phyloP scores from a whole-genome alignment of 1,140 invertebrate species.

The Lamellibrachia luymesi region DNA sequence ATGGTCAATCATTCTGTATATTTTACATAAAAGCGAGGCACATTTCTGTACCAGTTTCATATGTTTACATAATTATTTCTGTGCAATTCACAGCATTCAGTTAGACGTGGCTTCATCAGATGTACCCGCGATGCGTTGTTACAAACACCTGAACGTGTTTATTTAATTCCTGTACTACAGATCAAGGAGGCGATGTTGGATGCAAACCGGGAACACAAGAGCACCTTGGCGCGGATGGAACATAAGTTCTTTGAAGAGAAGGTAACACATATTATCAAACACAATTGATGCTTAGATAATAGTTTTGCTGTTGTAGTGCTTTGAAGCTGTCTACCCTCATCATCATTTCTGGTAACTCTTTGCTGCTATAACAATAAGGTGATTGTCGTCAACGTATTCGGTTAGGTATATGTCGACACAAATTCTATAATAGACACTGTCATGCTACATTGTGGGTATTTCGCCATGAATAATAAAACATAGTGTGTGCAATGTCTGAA shows the following conservation, averaged over 20 bases:
- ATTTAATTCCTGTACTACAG: conserved; percentile 32
- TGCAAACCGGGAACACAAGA: conserved; percentile 53
- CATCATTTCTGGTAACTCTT: background rate
- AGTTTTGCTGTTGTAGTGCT: background rate
- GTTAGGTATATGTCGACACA: background rate
- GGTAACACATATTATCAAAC: conserved; percentile 31
- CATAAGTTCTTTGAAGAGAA: conserved; percentile 59
- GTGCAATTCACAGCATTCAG: background rate
- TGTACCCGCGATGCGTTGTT: background rate
- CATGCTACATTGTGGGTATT: no score
- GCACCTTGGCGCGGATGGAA: conserved; percentile 50
- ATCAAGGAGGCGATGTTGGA: conserved; percentile 54
- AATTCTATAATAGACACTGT: background rate
- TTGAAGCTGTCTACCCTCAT: background rate
- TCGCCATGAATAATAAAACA: background rate
- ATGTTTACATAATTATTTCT: background rate
- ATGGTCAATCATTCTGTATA: no score
- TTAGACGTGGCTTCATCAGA: background rate
- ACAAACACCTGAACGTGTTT: background rate
- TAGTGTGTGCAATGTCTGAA: background rate
- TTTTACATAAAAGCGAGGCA: no score
- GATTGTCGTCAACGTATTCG: no score
- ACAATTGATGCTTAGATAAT: background rate
- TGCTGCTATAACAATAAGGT: background rate
- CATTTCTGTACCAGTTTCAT: no score